Conservation (phyloP, 2,113 vertebrate genomes). For the Urocolius indicus region DNA sequence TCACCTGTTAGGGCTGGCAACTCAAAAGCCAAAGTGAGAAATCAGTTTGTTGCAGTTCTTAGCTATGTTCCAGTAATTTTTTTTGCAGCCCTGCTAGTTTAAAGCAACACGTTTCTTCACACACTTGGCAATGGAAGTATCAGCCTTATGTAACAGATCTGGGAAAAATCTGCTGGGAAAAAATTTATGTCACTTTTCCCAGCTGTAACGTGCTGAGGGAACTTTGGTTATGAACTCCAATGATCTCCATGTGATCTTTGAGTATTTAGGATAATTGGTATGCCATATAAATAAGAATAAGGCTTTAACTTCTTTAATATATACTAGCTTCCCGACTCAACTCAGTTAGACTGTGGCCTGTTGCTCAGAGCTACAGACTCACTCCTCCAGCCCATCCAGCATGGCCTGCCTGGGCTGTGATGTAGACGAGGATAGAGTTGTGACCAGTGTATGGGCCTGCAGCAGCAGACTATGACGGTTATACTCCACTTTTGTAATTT, state of each 20-base stretch:
- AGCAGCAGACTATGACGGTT: not conserved
- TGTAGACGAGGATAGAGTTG: not conserved
- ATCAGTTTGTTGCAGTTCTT: constrained; percentile 18
- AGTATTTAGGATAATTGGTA: not conserved
- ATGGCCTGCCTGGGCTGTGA: no score
- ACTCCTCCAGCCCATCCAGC: not conserved
- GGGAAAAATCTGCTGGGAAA: constrained; percentile 39
- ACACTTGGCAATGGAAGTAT: not conserved
- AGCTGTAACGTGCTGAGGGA: not conserved
- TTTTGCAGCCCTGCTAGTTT: not conserved
- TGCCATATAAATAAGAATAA: not conserved
- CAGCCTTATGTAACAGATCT: not conserved
- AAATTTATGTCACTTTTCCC: not conserved
- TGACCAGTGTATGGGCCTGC: not conserved
- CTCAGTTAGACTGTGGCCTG: not conserved
- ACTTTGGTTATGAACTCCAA: not conserved
- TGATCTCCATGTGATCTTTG: not conserved
- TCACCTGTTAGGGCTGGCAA: not conserved
- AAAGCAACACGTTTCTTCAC: not conserved
- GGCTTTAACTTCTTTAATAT: not conserved
- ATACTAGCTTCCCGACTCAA: not conserved
- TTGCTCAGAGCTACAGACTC: not conserved
- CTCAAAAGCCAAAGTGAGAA: constrained; percentile 19
- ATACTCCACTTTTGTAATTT: not conserved
- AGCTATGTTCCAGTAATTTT: not conserved